A percentile compares a stretch with the other conserved stretches of the same genome.
Conservation (phyloP, 2,888 invertebrate species). For the Julus scandinavius region DNA sequence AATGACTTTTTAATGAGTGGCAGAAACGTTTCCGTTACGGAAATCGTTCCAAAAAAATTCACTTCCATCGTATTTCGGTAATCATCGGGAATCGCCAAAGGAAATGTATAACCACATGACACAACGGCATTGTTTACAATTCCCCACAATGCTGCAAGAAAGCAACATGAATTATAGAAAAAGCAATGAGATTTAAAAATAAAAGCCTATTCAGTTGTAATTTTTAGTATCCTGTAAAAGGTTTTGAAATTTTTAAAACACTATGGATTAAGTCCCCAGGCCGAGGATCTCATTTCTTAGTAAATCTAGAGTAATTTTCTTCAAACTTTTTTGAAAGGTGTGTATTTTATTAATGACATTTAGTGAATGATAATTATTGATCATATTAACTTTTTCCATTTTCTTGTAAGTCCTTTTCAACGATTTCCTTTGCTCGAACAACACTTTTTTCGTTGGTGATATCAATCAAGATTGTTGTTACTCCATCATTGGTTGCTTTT, state of each 20-base stretch:
- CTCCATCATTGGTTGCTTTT: not conserved
- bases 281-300: too few species aligned
- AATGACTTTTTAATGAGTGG: not conserved
- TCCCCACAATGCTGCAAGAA: not conserved
- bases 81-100: not conserved
- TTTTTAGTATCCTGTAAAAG: too few species aligned
- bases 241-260: too few species aligned
- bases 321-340: too few species aligned
- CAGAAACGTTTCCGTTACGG: not conserved
- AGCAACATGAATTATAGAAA: too few species aligned
- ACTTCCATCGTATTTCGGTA: not conserved
- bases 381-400: not conserved
- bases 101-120: not conserved
- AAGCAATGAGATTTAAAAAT: too few species aligned
- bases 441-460: slow-evolving; percentile 26
- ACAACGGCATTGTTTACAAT: not conserved
- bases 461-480: slow-evolving; percentile 28
- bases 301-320: too few species aligned
- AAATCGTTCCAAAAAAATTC: not conserved
- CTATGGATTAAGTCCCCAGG: too few species aligned
- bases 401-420: slow-evolving; percentile 20
- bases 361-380: too few species aligned
- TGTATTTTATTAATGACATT: too few species aligned
- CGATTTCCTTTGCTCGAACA: not conserved
- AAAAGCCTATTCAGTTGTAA: too few species aligned